phyloP scores from a whole-genome alignment of 2,888 invertebrate genomes.

The Ganaspis brasiliensis region DNA sequence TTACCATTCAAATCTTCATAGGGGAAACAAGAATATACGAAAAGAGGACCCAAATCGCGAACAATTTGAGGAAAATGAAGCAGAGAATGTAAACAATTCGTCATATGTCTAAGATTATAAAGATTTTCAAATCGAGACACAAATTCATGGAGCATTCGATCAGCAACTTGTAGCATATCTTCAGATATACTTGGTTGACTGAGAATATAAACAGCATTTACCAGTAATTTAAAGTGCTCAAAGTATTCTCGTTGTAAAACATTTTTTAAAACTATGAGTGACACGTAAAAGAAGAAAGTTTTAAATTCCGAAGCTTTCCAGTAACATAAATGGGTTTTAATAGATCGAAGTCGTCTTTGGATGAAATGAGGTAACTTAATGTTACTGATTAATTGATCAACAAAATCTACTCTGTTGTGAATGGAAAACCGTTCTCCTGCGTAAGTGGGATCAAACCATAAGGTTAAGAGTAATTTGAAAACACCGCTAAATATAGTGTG shows the following conservation, averaged over 20 bases:
- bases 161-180: conserved; percentile 49
- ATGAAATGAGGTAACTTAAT: not conserved
- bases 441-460: not conserved
- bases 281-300: conserved; percentile 52
- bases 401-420: not conserved
- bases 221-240: conserved; percentile 53
- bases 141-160: conserved; percentile 47
- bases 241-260: conserved; percentile 50
- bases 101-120: not conserved
- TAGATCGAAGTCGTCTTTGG: not conserved
- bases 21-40: not conserved
- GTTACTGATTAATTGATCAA: not conserved
- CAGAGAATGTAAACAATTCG: too few species aligned
- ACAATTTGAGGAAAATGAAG: too few species aligned
- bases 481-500: not conserved
- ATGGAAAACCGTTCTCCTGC: not conserved
- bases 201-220: conserved; percentile 51
- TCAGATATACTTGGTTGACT: conserved; percentile 42
- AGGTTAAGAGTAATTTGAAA: not conserved
- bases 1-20: not conserved
- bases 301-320: conserved; percentile 57
- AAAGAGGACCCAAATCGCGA: too few species aligned
- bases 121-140: conserved; percentile 47
- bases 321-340: conserved; percentile 44
- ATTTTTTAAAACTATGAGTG: conserved; percentile 47